Evolutionary conservation across 2,888 invertebrate genomes (phyloP), one percentile per base, ranked within the genome.

Genomic region (Synergus gifuensis): DNA sequence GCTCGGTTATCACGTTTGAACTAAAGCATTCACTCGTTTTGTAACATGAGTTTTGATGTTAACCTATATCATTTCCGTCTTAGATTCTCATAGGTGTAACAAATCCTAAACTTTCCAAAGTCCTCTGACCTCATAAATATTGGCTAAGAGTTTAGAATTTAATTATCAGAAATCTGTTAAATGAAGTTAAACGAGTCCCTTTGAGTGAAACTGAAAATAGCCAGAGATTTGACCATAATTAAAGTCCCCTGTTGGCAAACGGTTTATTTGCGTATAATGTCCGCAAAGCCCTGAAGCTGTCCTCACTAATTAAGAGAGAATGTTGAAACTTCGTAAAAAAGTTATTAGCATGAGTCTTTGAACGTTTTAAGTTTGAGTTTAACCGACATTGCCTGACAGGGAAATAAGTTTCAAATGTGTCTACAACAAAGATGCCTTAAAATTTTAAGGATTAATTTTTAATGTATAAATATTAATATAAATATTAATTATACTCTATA

Each of bases 1-100:
- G 62, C 62, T 62, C 2, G 14, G 28, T 62, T 62, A 62, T 62
- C 62, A 62, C 62, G 62, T 62, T 28, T 62, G 62, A 62, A 62
- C 28, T 62, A 14, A 62, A 62, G 28, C 62, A 62, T 28, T 62
- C 14, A 14, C 62, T 62, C 14, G 12, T 14, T 62, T 62, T 62
- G 28, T 28, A 62, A 28, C 22, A 62, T 12, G 18, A 62, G 28
- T 22, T 28, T 62, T 28, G 62, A 28, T 62, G 28, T 28, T 28
- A 28, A 62, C 14, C 14, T 62, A 62, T 22, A 62, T 62, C 49
- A 49, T 49, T 49, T 49, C 49, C 49, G 49, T 5, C 16, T 49
- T 5, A 16, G 49, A 16, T 16, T 49, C 49, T 49, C 49, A 49
- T 49, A 49, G 49, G 14, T 16, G 49, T 16, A 49, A 49, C 16